Evolutionary conservation across 1,140 invertebrate genomes (phyloP), one percentile per base, ranked within the genome.

Genomic region (Lithobius niger): DNA sequence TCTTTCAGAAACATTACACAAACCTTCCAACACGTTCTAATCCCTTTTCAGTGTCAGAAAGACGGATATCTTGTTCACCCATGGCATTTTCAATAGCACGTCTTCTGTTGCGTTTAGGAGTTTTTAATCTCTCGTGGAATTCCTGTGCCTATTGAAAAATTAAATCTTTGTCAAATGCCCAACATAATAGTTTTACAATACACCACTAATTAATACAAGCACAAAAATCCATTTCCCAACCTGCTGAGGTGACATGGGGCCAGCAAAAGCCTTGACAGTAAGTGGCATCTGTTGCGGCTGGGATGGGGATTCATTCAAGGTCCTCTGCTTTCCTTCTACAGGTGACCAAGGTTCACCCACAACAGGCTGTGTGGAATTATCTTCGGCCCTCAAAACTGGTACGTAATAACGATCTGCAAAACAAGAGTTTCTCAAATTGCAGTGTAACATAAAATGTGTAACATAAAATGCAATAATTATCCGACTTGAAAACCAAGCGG

Each of bases 41-140:
- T 1, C 89, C 89, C 68, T 91, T 93, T 43, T 85, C 81, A 28
- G 79, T 77, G 65, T 92, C 88, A 56, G 79, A 76, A 18, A 86
- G 73, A 54, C 82, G 75, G 50, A 84, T 78, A 22, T n/a, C n/a
- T n/a, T n/a, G n/a, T n/a, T n/a, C n/a, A n/a, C n/a, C n/a, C n/a
- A n/a, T n/a, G n/a, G n/a, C n/a, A n/a, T n/a, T n/a, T n/a, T n/a
- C n/a, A n/a, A n/a, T n/a, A n/a, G n/a, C n/a, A n/a, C n/a, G n/a
- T n/a, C n/a, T n/a, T n/a, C n/a, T n/a, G n/a, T n/a, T n/a, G n/a
- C n/a, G n/a, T n/a, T n/a, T n/a, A n/a, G n/a, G n/a, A n/a, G n/a
- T n/a, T n/a, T n/a, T n/a, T n/a, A n/a, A n/a, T n/a, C n/a, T n/a
- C n/a, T n/a, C n/a, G n/a, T n/a, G n/a, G n/a, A n/a, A n/a, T n/a